phyloP scores from a whole-genome alignment of 2,113 vertebrate species.

The Apeltes quadracus region DNA sequence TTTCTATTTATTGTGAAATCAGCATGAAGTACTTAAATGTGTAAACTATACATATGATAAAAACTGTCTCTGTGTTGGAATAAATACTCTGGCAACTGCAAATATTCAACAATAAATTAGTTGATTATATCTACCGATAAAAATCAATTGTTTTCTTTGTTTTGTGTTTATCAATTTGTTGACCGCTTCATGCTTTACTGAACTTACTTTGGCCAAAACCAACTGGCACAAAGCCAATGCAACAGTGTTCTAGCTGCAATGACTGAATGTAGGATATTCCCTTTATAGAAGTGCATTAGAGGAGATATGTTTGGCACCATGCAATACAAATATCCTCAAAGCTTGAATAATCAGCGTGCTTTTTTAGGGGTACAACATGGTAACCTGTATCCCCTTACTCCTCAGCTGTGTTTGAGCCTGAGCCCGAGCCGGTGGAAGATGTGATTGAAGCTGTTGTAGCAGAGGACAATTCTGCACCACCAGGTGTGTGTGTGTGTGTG shows the following conservation, averaged over 20 bases:
- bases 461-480: slow-evolving; percentile 34
- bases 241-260: background rate
- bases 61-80: background rate
- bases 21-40: background rate
- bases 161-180: background rate
- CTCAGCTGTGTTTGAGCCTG: slow-evolving; percentile 60
- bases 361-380: background rate
- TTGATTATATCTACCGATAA: background rate
- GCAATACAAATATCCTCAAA: too few species aligned
- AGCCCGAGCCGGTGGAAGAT: slow-evolving; percentile 56
- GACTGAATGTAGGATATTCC: background rate
- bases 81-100: background rate
- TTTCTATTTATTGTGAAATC: background rate
- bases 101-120: background rate
- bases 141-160: too few species aligned
- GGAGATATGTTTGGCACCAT: background rate
- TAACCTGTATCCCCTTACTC: background rate
- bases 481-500: slow-evolving; percentile 46
- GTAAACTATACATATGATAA: background rate
- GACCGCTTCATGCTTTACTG: background rate
- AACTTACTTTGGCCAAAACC: background rate
- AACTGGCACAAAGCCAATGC: background rate
- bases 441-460: slow-evolving; percentile 44
- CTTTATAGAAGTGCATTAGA: background rate
- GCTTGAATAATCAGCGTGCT: background rate